Percentiles rank a stretch among this genome's conserved stretches.
These are phyloP conservation scores for Vollenhovia emeryi DNA, from an alignment of 1,140 invertebrate species.

Conservation along the genomic window DNA sequence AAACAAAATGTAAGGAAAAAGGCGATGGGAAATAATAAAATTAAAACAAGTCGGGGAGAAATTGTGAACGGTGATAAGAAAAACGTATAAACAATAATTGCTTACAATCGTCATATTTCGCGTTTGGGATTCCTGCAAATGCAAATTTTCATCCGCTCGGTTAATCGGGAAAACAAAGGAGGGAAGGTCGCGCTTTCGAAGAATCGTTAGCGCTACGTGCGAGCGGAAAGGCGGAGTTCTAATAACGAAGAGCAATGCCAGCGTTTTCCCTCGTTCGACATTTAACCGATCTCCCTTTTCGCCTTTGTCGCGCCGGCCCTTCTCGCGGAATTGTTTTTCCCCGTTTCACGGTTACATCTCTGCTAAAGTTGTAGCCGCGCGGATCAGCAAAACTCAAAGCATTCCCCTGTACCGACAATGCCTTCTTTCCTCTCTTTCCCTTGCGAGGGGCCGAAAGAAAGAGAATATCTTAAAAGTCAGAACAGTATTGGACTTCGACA, in stretches of 20 bases:
- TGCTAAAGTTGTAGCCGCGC: constrained; percentile 9
- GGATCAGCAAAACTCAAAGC: constrained; percentile 53
- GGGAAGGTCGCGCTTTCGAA: not conserved
- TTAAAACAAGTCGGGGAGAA: not conserved
- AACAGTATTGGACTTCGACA: not conserved
- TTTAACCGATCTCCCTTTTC: constrained; percentile 45
- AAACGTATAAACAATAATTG: not conserved
- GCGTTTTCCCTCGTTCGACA: constrained; percentile 32
- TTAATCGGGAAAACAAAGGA: not conserved
- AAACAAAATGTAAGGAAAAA: not conserved
- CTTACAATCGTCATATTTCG: not conserved
- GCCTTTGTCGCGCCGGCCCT: constrained; percentile 25
- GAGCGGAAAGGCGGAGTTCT: constrained; percentile 4
- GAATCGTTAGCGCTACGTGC: not conserved
- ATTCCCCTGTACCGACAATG: constrained; percentile 1
- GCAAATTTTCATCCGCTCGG: not conserved
- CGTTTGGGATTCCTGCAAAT: not conserved
- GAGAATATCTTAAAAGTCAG: constrained; percentile 50
- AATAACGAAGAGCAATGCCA: constrained; percentile 21
- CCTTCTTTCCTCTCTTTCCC: not conserved
- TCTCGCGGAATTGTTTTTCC: constrained; percentile 41
- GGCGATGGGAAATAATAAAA: not conserved
- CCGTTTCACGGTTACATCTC: constrained; percentile 26
- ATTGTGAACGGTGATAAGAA: not conserved
- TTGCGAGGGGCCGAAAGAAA: not conserved